Base-by-base conservation (phyloP, 37 sponge, comb jelly and placozoan species). In the Halisarca cf. caerulea region DNA sequence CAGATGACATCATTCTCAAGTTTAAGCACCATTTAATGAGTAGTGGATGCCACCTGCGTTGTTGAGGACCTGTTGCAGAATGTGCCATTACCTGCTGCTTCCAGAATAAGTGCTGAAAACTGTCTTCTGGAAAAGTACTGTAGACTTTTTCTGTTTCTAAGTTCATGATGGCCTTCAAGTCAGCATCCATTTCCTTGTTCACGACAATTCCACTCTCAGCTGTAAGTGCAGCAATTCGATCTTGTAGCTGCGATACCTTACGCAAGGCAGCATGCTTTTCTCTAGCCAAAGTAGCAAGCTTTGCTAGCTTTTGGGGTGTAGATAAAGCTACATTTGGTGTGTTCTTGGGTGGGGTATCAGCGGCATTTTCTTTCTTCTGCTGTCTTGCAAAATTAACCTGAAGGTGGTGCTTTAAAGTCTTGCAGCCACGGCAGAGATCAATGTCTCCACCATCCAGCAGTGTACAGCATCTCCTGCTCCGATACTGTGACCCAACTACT, bases 21-120 rank as follows among this genome's bases (percentile, higher is more conserved):
- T 80, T 54, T 35, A 80, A 55, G 60, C 81, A 80, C 81, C 60
- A 55, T 37, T 80, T 54, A 37, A 80, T 80, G 2, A 80, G 51
- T 2, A 80, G 57, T 35, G 81, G 81, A 58, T 80, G 60, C 81
- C 81, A 80, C 60, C 60, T 80, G 7, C 71, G 71, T 28, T 69
- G 71, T 36, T 11, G 37, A 1, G 37, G 71, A 28, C 37, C 33
- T n/a, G 68, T 66, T 69, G 71, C 71, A 20, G 33, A 69, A 28
- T 36, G 71, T 32, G 71, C 71, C 37, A 35, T 36, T 36, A 69
- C 33, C 37, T 69, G 71, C 71, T 69, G 71, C 71, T 69, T 18
- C 34, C 71, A 66, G 28, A 66, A 66, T 8, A 66, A 27, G 23
- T 66, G 68, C 68, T 66, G 68, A n/a, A 66, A 66, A 27, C 68